Evolutionary conservation across 2,113 vertebrate genomes (phyloP).

Genomic region (Austrofundulus limnaeus): DNA sequence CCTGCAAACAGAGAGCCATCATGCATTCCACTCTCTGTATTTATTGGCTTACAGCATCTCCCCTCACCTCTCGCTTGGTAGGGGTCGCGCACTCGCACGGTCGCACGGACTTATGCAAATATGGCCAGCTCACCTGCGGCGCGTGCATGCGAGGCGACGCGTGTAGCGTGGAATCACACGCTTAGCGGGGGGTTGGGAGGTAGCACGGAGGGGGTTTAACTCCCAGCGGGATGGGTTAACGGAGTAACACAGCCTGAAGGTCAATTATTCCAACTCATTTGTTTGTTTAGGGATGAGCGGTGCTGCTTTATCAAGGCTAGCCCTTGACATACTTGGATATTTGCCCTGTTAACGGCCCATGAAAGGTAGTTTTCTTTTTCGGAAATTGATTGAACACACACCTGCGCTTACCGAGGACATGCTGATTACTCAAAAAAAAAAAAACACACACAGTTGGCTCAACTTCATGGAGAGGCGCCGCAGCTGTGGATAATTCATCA

Average conservation of each 20-base stretch:
- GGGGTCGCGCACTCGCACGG: constrained; percentile 54
- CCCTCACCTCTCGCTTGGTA: constrained; percentile 48
- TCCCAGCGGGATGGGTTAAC: constrained; percentile 70
- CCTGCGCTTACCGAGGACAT: constrained; percentile 35
- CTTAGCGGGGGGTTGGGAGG: constrained; percentile 34
- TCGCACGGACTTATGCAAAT: constrained; percentile 70
- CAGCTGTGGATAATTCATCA: constrained; percentile 49
- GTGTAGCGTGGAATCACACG: constrained; percentile 46
- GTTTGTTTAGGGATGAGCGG: constrained; percentile 64
- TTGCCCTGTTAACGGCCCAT: constrained; percentile 41
- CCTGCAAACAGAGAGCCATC: constrained; percentile 33
- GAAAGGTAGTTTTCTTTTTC: constrained; percentile 38
- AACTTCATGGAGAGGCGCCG: constrained; percentile 26
- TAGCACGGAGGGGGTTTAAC: constrained; percentile 62
- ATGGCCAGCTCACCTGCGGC: constrained; percentile 46
- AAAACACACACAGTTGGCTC: background rate
- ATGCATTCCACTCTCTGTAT: constrained; percentile 38
- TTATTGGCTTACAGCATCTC: constrained; percentile 48
- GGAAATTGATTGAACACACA: constrained; percentile 59
- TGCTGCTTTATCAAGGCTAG: constrained; percentile 41
- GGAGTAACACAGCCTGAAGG: constrained; percentile 68
- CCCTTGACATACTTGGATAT: constrained; percentile 54
- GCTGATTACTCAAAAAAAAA: constrained; percentile 49
- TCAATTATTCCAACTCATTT: constrained; percentile 63
- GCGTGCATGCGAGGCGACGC: constrained; percentile 52